These are phyloP conservation scores for Sebastes alutus DNA, from an alignment of 2,797 vertebrate genomes.

Conservation along the genomic window DNA sequence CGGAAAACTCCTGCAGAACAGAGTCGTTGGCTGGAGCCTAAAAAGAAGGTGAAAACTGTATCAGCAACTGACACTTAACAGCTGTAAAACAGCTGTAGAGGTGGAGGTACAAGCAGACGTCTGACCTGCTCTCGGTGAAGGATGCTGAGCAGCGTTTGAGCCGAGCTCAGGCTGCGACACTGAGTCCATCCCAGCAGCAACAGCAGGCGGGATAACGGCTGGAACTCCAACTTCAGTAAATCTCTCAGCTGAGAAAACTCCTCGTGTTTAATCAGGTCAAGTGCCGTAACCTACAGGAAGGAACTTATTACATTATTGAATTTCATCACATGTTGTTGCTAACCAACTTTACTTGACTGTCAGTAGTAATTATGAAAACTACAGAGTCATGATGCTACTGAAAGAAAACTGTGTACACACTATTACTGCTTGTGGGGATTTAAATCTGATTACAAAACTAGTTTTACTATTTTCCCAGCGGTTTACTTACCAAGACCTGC, in stretches of 20 bases:
- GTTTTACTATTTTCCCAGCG: neutral
- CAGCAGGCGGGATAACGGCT: conserved; percentile 90
- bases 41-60: neutral
- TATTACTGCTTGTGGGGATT: neutral
- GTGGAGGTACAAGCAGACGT: neutral
- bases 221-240: conserved; percentile 89
- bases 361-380: neutral
- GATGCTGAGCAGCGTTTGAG: conserved; percentile 84
- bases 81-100: neutral
- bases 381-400: neutral
- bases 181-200: conserved; percentile 94
- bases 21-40: conserved; percentile 85
- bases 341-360: neutral
- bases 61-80: neutral
- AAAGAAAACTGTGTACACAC: neutral
- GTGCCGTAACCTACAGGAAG: conserved; percentile 86
- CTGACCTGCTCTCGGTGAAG: conserved; percentile 89
- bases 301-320: conserved; percentile 11
- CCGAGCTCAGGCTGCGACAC: conserved; percentile 89
- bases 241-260: conserved; percentile 86
- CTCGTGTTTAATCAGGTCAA: conserved; percentile 90
- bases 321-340: conserved; percentile 8
- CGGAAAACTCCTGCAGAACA: conserved; percentile 90
- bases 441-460: neutral
- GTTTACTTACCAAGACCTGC: conserved; percentile 89